Evolutionary conservation across 1,140 invertebrate species (phyloP).

Genomic region (Drosophila littoralis): DNA sequence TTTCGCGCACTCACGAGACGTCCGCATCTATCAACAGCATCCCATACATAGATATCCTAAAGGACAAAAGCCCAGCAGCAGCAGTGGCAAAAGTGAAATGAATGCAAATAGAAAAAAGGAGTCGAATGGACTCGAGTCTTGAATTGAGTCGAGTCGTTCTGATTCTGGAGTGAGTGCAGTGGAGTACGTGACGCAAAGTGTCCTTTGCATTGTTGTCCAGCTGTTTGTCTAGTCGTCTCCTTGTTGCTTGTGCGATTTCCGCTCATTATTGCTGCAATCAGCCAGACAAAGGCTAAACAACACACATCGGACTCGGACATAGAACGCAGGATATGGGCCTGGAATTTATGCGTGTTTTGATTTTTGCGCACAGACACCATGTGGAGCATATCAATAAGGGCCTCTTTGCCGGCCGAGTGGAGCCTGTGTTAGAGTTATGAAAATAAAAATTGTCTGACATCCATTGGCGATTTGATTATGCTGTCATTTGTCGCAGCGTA

Average conservation of each 20-base stretch:
- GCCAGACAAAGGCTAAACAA: constrained; percentile 42
- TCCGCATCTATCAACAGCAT: constrained; percentile 34
- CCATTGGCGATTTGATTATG: constrained; percentile 73
- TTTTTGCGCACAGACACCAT: constrained; percentile 72
- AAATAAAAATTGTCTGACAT: constrained; percentile 67
- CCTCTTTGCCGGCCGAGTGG: background rate
- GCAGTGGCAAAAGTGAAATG: constrained; percentile 44
- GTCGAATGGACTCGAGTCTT: constrained; percentile 1
- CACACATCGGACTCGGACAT: constrained; percentile 43
- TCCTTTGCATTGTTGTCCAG: constrained; percentile 40
- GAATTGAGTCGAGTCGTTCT: background rate
- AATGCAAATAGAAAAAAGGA: constrained; percentile 54
- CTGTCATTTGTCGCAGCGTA: constrained; percentile 63
- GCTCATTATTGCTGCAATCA: constrained; percentile 80
- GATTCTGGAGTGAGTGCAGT: background rate
- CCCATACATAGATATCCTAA: constrained; percentile 3
- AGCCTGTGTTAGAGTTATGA: constrained; percentile 43
- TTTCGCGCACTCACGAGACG: constrained; percentile 61
- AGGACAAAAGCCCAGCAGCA: constrained; percentile 16
- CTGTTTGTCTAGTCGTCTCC: constrained; percentile 47
- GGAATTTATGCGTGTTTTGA: constrained; percentile 71
- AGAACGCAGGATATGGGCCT: constrained; percentile 31
- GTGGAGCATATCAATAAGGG: constrained; percentile 69
- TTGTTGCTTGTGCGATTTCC: constrained; percentile 66
- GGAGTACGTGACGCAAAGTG: constrained; percentile 42